Percentiles rank a stretch among this genome's conserved stretches.
phyloP scores from a whole-genome alignment of 2,888 invertebrate species.

The Drosophila rubida region DNA sequence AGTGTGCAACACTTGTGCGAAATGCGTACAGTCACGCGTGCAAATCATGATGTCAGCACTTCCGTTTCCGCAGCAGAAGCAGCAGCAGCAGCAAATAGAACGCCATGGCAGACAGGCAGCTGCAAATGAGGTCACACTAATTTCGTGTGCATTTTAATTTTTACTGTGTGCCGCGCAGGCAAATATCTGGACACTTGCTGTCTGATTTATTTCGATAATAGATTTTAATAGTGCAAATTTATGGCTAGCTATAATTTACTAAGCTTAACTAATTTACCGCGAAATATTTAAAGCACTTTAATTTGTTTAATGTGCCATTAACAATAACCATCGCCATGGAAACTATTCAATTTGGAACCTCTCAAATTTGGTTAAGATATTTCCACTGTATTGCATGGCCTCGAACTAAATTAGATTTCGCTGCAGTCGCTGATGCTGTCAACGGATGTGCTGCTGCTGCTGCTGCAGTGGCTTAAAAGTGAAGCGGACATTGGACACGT shows the following conservation, averaged over 20 bases:
- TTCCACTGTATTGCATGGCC: conserved; percentile 37
- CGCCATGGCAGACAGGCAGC: conserved; percentile 9
- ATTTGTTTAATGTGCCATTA: background rate
- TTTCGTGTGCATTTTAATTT: conserved; percentile 60
- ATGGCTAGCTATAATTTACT: too few relatives aligned
- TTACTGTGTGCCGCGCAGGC: conserved; percentile 14
- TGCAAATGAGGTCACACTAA: conserved; percentile 67
- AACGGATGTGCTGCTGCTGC: conserved; percentile 56
- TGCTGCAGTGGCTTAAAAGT: conserved; percentile 51
- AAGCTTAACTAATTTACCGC: too few relatives aligned
- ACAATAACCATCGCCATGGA: too few relatives aligned
- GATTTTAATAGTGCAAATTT: background rate
- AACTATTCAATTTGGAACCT: background rate
- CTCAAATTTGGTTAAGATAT: background rate
- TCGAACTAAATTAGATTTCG: conserved; percentile 60
- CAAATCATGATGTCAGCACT: conserved; percentile 78
- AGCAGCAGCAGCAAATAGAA: conserved; percentile 32
- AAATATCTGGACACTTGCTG: background rate
- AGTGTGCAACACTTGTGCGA: conserved; percentile 49
- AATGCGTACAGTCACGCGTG: conserved; percentile 74
- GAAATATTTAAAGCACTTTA: too few relatives aligned
- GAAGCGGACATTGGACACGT: conserved; percentile 35
- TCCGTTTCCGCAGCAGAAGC: conserved; percentile 72
- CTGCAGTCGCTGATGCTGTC: conserved; percentile 34
- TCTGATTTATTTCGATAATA: background rate